Conservation (phyloP, 30 jellyfish, hydroid and myxozoan genomes). For the Hydra vulgaris region DNA sequence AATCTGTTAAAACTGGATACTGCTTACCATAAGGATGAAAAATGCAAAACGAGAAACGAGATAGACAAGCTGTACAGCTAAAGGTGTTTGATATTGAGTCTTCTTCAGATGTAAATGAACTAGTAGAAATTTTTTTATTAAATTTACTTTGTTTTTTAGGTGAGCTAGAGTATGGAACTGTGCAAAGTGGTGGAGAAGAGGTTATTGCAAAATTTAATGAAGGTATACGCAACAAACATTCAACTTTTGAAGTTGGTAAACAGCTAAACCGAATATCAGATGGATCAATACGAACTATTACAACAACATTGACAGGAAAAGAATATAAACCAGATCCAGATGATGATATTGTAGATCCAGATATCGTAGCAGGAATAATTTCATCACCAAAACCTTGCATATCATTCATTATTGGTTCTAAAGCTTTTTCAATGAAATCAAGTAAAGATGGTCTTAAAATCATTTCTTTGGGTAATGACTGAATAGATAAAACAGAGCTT, state of each 20-base stretch:
- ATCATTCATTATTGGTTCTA: constrained; percentile 55
- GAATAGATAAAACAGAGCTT: constrained; percentile 63
- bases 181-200: constrained; percentile 50
- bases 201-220: constrained; percentile 74
- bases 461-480: constrained; percentile 80
- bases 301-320: constrained; percentile 81
- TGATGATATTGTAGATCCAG: constrained; percentile 69
- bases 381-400: constrained; percentile 31
- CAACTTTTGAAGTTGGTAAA: constrained; percentile 82
- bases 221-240: constrained; percentile 76
- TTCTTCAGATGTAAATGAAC: not conserved
- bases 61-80: constrained; percentile 63
- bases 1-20: constrained; percentile 59
- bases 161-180: constrained; percentile 11
- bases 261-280: constrained; percentile 89
- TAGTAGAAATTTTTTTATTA: constrained; percentile 1
- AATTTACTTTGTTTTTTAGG: constrained; percentile 30
- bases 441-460: constrained; percentile 73
- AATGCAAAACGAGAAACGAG: constrained; percentile 84
- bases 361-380: constrained; percentile 33
- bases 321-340: constrained; percentile 60
- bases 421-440: constrained; percentile 71
- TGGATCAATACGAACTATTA: constrained; percentile 75
- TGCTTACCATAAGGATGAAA: constrained; percentile 96
- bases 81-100: constrained; percentile 39